Percentiles rank a stretch among this genome's conserved stretches.
These are phyloP conservation scores for Erythrocebus patas DNA, from an alignment of 2,113 vertebrate genomes.

Conservation along the genomic window DNA sequence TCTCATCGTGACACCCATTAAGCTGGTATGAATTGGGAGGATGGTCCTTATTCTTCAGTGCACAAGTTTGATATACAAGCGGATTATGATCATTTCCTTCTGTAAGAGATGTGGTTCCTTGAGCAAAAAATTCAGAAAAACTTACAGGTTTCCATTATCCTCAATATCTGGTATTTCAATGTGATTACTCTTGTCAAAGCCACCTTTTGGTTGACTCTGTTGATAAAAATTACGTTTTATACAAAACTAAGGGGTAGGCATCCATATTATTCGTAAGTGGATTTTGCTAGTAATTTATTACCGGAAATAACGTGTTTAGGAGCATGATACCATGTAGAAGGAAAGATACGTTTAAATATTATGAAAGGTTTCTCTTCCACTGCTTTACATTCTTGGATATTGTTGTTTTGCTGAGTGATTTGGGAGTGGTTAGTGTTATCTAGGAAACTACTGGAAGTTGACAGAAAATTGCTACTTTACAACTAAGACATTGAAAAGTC, in stretches of 20 bases:
- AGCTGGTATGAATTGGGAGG: neutral
- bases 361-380: neutral
- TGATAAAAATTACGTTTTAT: conserved; percentile 15
- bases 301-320: neutral
- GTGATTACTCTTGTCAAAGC: neutral
- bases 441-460: neutral
- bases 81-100: neutral
- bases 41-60: neutral
- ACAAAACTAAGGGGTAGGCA: neutral
- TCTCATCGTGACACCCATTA: no score
- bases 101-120: neutral
- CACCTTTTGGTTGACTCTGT: neutral
- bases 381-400: neutral
- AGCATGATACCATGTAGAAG: neutral
- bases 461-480: neutral
- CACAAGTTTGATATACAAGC: neutral
- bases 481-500: neutral
- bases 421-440: neutral
- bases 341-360: neutral
- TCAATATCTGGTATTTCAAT: neutral
- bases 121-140: neutral
- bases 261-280: neutral
- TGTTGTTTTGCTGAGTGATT: neutral
- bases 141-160: neutral
- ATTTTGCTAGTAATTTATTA: neutral